Evolutionary conservation across 2,113 vertebrate genomes (phyloP), one percentile per base, ranked within the genome.

Genomic region (Seriola aureovittata): DNA sequence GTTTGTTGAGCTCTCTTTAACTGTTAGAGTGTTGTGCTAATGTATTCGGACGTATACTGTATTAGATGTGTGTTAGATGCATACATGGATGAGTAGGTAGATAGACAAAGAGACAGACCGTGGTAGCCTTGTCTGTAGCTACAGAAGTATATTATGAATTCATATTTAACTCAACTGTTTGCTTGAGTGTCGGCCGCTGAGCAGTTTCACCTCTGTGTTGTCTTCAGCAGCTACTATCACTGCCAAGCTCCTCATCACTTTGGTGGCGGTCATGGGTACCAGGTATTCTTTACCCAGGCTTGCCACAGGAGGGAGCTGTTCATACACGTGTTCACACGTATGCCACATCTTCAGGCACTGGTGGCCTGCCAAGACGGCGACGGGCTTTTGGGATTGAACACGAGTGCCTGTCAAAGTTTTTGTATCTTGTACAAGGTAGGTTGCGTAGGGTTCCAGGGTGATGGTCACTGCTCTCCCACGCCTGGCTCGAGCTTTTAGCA

Each of bases 361-460:
- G 69, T 86, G 74, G 25, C 84, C 84, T 8, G 32, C 64, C 25
- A 82, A 10, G 19, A 86, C 79, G 7, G 84, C 84, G 4, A 86
- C 57, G 14, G 79, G 74, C 9, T 42, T 2, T 52, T 65, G n/a
- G 5, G 84, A 81, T 16, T 0, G 63, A 29, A 86, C 64, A 42
- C 8, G 29, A 4, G n/a, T 77, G 46, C 84, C 79, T 7, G 69
- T 74, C 17, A 81, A 52, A 38, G 17, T 21, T 0, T 0, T 7
- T 0, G 1, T 16, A 57, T 78, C 17, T 29, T 57, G 46, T 9
- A 82, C 8, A 0, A 82, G 79, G 42, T 58, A 78, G 63, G 84
- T 52, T 5, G 63, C 74, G 11, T 65, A 69, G 8, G 84, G 84
- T 64, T 19, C 9, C 19, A 86, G 50, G 40, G 4, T 34, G 19